Evolutionary conservation across 2,797 vertebrate species (phyloP), one percentile per base, ranked within the genome.

Genomic region (Melanotaenia trifasciata): DNA sequence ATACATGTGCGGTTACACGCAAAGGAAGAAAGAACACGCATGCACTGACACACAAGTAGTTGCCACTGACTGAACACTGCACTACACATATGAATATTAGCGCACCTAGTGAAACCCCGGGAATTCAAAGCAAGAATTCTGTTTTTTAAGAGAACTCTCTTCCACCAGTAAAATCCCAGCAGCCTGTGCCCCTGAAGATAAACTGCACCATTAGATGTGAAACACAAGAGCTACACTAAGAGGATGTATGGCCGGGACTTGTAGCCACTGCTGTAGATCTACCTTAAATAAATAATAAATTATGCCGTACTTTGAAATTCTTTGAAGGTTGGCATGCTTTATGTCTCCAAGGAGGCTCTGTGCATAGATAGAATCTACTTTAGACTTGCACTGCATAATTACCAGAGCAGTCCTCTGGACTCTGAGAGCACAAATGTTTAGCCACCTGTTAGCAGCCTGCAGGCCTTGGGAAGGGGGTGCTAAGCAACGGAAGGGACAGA

Each of bases 361-460:
- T 22, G 22, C 61, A 69, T 63, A 54, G 63, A 84, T 36, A 79
- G n/a, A 70, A 56, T 64, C 79, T 64, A 22, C 54, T 51, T 67
- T 36, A 58, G 76, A 77, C 83, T 83, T 65, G 50, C 47, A 68
- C 76, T 83, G 81, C 81, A 74, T 82, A 81, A 83, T 88, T 66
- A 82, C 72, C 50, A 61, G 4, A 87, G 80, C 70, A 56, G 62
- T 81, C 58, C 76, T 74, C 50, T 84, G 74, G 76, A 88, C 70
- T 85, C 72, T 18, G 50, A 86, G 80, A 78, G 79, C 70, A 62
- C 87, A 87, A 89, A 92, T 90, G 86, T 67, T 89, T 62, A 83
- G 82, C 89, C 90, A 94, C 90, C 92, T 93, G 92, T 93, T 89
- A 86, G 89, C 83, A 85, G 80, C 79, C 76, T 72, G 33, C 45